Evolutionary conservation across 1,140 invertebrate species (phyloP).

Genomic region (Platyscapa corneri): DNA sequence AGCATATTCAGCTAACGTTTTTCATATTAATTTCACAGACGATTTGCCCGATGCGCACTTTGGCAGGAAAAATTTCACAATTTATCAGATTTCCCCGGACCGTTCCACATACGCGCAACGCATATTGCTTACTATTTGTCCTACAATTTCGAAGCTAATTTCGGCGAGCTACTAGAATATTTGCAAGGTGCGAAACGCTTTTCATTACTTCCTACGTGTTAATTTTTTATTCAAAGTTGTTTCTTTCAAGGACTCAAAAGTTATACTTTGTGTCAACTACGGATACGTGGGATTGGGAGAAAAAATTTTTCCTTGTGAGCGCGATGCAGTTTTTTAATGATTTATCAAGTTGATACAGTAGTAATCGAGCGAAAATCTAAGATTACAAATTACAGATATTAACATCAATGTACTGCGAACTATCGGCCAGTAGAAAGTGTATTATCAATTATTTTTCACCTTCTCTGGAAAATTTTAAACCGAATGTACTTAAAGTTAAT

Average conservation of each 20-base stretch:
- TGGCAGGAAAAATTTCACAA: background rate
- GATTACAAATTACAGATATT: background rate
- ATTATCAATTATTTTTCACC: background rate
- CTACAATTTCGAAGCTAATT: background rate
- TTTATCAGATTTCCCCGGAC: conserved; percentile 31
- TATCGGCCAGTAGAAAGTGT: background rate
- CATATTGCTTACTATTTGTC: background rate
- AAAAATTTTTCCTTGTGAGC: background rate
- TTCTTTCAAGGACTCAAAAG: conserved; percentile 7
- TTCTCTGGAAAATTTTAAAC: background rate
- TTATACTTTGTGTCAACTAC: background rate
- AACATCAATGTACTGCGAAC: background rate
- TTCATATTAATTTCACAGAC: conserved; percentile 11
- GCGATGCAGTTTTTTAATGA: background rate
- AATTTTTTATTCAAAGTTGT: conserved; percentile 28
- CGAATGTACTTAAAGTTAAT: background rate
- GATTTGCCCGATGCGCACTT: conserved; percentile 7
- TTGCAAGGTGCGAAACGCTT: conserved; percentile 1
- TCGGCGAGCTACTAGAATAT: background rate
- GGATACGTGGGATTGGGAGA: background rate
- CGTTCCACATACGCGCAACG: background rate
- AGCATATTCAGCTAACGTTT: background rate
- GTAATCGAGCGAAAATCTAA: background rate
- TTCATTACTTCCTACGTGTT: conserved; percentile 25
- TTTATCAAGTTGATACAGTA: background rate